These are phyloP conservation scores for Vespertilio murinus DNA, from an alignment of 2,797 vertebrate species.

Conservation along the genomic window DNA sequence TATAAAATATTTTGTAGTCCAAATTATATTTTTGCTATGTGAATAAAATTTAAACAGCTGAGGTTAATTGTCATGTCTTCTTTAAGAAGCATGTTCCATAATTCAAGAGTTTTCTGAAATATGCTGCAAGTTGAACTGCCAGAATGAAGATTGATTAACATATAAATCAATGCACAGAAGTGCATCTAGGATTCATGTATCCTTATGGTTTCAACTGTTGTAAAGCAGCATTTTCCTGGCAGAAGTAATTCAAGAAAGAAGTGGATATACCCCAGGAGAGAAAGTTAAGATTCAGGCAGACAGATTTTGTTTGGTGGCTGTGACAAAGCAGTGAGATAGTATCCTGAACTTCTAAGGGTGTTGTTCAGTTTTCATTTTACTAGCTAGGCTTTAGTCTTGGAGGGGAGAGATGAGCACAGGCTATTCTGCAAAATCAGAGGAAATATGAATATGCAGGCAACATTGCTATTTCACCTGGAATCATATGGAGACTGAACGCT, in stretches of 20 bases:
- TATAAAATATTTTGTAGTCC: background rate
- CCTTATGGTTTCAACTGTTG: background rate
- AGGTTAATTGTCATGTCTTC: background rate
- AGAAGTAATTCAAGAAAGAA: background rate
- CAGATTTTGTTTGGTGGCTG: background rate
- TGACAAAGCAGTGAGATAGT: background rate
- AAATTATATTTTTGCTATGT: background rate
- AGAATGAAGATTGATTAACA: background rate
- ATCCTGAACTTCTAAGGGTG: conserved; percentile 5
- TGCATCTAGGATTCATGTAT: background rate
- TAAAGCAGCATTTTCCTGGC: background rate
- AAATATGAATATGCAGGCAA: conserved; percentile 60
- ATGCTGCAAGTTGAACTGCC: background rate
- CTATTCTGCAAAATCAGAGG: background rate
- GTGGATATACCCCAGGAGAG: background rate
- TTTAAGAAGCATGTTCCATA: background rate
- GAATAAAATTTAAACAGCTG: background rate
- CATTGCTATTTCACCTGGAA: conserved; percentile 33
- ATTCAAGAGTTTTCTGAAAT: background rate
- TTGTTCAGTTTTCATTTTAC: background rate
- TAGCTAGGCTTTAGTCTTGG: background rate
- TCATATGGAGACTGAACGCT: conserved; percentile 63
- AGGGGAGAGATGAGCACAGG: background rate
- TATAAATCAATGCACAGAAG: background rate
- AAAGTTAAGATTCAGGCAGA: background rate